Conservation (phyloP, 2,888 invertebrate species). For the Ditula angustiorana region DNA sequence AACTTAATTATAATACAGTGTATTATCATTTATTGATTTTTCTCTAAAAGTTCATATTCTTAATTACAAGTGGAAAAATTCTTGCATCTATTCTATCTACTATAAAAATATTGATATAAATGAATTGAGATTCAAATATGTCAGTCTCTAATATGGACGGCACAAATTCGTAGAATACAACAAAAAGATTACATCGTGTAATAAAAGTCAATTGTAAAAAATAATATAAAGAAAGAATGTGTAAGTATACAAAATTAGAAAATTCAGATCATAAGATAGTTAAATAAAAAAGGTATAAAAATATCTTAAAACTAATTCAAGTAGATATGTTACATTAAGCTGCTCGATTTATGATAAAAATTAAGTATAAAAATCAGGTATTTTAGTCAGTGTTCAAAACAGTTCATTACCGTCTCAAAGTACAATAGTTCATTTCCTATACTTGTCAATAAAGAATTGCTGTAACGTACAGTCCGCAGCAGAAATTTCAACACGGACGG, state of each 20-base stretch:
- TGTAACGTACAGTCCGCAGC: no score
- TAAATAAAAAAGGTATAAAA: not conserved
- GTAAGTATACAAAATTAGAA: not conserved
- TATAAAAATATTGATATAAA: not conserved
- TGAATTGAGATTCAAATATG: conserved; percentile 10
- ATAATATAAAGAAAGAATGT: not conserved
- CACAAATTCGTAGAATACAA: conserved; percentile 1
- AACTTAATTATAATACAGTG: not conserved
- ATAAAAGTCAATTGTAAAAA: no score
- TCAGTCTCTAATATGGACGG: conserved; percentile 40
- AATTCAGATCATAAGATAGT: not conserved
- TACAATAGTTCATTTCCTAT: no score
- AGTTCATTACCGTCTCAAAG: not conserved
- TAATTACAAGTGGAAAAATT: conserved; percentile 4
- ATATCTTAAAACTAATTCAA: conserved; percentile 8
- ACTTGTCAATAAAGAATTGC: no score
- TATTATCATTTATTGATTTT: not conserved
- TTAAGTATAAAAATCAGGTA: not conserved
- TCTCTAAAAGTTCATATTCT: not conserved
- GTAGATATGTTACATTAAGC: no score
- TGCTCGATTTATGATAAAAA: not conserved
- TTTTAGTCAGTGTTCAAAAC: not conserved
- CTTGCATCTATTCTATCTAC: not conserved
- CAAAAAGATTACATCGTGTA: not conserved
- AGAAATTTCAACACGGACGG: no score